Conservation (phyloP, 2,113 vertebrate genomes). For the Grantiella picta region DNA sequence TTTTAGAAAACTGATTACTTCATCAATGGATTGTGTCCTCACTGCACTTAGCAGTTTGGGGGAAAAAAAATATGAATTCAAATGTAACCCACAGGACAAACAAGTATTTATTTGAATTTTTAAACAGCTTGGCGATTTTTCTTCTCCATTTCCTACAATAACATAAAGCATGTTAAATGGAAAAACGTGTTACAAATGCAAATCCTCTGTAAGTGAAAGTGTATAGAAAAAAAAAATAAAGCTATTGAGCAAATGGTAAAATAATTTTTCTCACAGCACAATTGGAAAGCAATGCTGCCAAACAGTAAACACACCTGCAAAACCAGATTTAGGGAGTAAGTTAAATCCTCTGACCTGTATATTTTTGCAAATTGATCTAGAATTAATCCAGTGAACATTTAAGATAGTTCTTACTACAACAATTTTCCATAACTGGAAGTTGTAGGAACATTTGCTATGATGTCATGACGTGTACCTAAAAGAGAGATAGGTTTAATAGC, state of each 20-base stretch:
- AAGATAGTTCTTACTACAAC: background rate
- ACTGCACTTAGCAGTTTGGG: background rate
- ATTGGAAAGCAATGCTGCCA: background rate
- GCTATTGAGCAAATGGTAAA: background rate
- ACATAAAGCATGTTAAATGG: background rate
- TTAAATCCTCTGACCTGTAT: background rate
- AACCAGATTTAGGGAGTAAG: background rate
- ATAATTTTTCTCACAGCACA: background rate
- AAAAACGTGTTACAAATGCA: background rate
- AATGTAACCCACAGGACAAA: constrained; percentile 16
- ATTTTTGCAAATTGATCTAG: background rate
- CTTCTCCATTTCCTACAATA: background rate
- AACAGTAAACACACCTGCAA: background rate
- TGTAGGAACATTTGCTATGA: background rate
- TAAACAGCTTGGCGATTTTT: constrained; percentile 1
- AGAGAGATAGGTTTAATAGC: background rate
- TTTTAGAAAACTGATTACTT: constrained; percentile 43
- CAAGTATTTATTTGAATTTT: constrained; percentile 30
- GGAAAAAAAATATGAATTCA: background rate
- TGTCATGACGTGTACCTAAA: background rate
- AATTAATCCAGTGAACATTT: background rate
- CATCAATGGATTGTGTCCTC: constrained; percentile 2
- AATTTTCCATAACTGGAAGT: background rate
- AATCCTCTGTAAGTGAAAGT: background rate
- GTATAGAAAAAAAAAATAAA: background rate